Evolutionary conservation across 2,888 invertebrate species (phyloP), one percentile per base, ranked within the genome.

Genomic region (Strigamia transsilvanica): DNA sequence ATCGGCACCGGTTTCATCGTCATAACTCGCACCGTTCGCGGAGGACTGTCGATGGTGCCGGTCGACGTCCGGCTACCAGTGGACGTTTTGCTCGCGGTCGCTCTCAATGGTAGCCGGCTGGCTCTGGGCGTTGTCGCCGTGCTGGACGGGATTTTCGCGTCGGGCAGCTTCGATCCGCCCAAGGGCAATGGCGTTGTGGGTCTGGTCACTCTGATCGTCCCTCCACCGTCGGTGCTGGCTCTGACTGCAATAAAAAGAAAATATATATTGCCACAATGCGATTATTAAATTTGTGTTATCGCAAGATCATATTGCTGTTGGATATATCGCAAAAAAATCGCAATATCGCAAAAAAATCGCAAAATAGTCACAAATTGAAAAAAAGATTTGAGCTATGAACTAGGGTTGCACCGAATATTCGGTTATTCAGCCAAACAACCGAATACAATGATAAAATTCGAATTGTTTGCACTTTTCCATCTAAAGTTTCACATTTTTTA

Each of bases 1-100:
- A 73, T 73, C 32, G 73, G 13, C 73, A 73, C 32, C 5, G 73
- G 73, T 73, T 73, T 73, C 32, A 73, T 32, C 23, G 73, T 32
- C 73, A 73, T 73, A 0, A 73, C 73, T n/a, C 32, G 23, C 5
- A 73, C 73, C 10, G 73, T 73, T 32, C 73, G 23, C 5, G 73
- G 7, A 27, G 73, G 23, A 12, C 73, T 73, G 32, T 73, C 73
- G 27, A 73, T 5, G 5, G 73, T 73, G 1, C 27, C 73, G 23
- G 73, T 73, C 10, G 73, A 73, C 27, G 73, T 32, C 10, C 73
- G 23, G 15, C 73, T 73, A 4, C 73, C 13, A 13, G 73, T 73
- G 1, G 73, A 73, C 23, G 73, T 73, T 73, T 32, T 73, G 32
- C 73, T 73, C 13, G 73, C 2, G 2, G 73, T 73, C 12, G 73